phyloP scores from a whole-genome alignment of 2,113 vertebrate genomes.

The Naja naja region DNA sequence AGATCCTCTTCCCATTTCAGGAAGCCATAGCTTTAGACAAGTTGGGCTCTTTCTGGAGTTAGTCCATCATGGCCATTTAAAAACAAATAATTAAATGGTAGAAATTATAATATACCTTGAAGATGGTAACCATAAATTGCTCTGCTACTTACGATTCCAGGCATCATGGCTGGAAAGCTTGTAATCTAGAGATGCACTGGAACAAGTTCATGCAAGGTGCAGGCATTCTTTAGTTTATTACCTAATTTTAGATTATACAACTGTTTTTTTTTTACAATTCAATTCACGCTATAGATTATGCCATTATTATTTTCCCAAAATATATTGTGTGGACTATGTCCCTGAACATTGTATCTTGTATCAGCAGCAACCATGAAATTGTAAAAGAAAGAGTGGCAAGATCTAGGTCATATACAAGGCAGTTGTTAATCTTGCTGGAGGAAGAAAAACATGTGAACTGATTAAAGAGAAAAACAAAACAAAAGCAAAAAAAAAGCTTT shows the following conservation, averaged over 20 bases:
- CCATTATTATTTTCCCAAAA: not conserved
- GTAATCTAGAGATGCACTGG: not conserved
- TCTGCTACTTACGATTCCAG: not conserved
- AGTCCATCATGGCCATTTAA: not conserved
- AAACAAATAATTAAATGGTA: not conserved
- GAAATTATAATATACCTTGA: not conserved
- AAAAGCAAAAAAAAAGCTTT: slow-evolving; percentile 35
- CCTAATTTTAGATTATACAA: not conserved
- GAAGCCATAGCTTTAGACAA: not conserved
- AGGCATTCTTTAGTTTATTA: not conserved
- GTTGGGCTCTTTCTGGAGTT: not conserved
- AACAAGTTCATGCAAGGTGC: not conserved
- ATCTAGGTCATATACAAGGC: slow-evolving; percentile 12
- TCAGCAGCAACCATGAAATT: slow-evolving; percentile 5
- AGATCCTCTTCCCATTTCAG: not conserved
- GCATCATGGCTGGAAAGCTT: not conserved
- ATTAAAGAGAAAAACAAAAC: slow-evolving; percentile 43
- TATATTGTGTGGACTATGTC: not conserved
- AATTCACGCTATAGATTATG: not conserved
- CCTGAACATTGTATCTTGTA: not conserved
- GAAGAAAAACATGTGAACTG: slow-evolving; percentile 30
- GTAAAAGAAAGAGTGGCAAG: not conserved
- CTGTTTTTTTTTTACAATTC: not conserved
- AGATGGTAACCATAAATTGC: not conserved
- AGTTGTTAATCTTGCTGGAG: slow-evolving; percentile 25